These are phyloP conservation scores for Elephas maximus DNA, from an alignment of 2,113 vertebrate species.

Conservation along the genomic window DNA sequence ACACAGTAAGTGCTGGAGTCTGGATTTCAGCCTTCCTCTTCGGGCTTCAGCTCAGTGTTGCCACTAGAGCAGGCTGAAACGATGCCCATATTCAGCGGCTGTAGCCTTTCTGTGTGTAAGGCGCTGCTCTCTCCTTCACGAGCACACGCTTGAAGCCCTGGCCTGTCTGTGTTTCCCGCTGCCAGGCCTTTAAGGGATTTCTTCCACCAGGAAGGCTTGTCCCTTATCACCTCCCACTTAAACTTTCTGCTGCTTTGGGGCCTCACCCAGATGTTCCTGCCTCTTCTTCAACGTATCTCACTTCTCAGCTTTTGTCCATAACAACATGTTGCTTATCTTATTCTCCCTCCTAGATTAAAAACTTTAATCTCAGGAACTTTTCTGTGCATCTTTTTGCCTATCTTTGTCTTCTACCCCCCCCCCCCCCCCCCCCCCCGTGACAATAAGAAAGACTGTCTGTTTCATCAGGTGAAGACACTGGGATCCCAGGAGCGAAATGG, in stretches of 20 bases:
- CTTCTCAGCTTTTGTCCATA: background rate
- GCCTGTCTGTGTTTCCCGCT: background rate
- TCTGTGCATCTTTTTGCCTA: background rate
- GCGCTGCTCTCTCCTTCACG: background rate
- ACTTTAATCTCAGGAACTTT: background rate
- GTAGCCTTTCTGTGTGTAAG: background rate
- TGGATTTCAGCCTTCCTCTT: background rate
- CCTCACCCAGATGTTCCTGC: background rate
- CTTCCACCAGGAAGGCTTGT: background rate
- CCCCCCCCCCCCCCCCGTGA: background rate
- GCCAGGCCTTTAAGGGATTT: background rate
- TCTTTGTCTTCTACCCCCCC: background rate
- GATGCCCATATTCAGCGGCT: background rate
- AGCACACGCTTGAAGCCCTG: background rate
- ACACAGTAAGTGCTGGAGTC: background rate
- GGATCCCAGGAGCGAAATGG: background rate
- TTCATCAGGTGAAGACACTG: background rate
- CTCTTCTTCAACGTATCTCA: background rate
- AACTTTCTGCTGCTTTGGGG: background rate
- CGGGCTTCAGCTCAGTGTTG: background rate
- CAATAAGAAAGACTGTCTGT: background rate
- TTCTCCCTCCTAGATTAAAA: background rate
- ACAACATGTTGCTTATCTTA: background rate
- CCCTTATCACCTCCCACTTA: background rate
- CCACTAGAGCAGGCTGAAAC: background rate